Conservation (phyloP, 2,888 invertebrate species). For the Netelia melanura region DNA sequence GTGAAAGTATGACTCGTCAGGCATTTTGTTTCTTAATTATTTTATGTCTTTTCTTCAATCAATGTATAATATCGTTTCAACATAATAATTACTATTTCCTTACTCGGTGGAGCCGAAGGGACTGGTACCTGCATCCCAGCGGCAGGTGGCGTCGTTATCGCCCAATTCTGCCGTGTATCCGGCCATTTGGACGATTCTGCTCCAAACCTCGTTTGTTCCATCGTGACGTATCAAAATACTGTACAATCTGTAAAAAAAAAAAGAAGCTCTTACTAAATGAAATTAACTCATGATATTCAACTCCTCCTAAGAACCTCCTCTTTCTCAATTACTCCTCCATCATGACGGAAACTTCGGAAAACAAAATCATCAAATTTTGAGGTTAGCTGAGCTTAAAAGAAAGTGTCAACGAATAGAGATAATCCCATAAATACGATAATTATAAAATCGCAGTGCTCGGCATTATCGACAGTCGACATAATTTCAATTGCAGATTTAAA, state of each 20-base stretch:
- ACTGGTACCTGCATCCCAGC: slow-evolving; percentile 27
- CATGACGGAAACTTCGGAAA: no score
- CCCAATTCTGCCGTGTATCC: slow-evolving; percentile 56
- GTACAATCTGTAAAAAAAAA: slow-evolving; percentile 13
- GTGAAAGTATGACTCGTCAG: no score
- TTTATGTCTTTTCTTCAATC: no score
- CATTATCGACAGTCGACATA: slow-evolving; percentile 61
- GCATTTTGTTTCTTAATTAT: no score
- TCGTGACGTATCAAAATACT: background rate
- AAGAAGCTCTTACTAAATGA: background rate
- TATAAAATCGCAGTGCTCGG: slow-evolving; percentile 24
- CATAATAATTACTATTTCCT: slow-evolving; percentile 18
- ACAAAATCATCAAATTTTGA: no score
- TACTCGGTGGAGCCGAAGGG: slow-evolving; percentile 55
- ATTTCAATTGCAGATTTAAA: background rate
- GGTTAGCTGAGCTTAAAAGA: no score
- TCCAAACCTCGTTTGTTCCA: slow-evolving; percentile 49
- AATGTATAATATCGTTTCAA: background rate
- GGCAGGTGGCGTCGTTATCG: slow-evolving; percentile 56
- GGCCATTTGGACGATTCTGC: slow-evolving; percentile 61
- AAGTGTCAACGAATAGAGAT: no score
- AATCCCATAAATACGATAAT: background rate
- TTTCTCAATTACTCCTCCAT: no score
- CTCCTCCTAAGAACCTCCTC: no score
- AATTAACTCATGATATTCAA: no score